Percentiles rank a stretch among this genome's conserved stretches.
These are phyloP conservation scores for Aurelia aurita DNA, from an alignment of 30 jellyfish, hydroid and myxozoan genomes.

Conservation along the genomic window DNA sequence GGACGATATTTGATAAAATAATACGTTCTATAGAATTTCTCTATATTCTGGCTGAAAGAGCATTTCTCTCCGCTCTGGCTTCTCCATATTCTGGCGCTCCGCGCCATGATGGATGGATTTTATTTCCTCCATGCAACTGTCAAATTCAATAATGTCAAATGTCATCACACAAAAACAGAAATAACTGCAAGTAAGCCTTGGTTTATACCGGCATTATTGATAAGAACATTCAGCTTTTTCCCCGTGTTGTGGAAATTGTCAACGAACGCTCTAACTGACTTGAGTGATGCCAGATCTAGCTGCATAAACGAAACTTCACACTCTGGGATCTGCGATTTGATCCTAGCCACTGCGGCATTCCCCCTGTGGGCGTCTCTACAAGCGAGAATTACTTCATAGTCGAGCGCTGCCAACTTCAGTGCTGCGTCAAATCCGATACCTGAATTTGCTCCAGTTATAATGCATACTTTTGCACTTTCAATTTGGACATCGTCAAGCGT, in stretches of 20 bases:
- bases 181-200: too few relatives aligned
- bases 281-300: constrained; percentile 75
- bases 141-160: too few relatives aligned
- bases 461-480: constrained; percentile 67
- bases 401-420: constrained; percentile 80
- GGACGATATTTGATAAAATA: too few relatives aligned
- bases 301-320: constrained; percentile 84
- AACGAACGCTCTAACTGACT: constrained; percentile 66
- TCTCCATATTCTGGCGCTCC: too few relatives aligned
- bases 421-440: constrained; percentile 80
- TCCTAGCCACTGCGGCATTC: constrained; percentile 80
- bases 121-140: too few relatives aligned
- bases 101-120: too few relatives aligned
- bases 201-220: constrained; percentile 71
- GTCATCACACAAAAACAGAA: too few relatives aligned
- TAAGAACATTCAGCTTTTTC: constrained; percentile 59
- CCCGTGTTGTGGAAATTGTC: constrained; percentile 80
- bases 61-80: too few relatives aligned
- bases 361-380: constrained; percentile 81
- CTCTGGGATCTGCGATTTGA: constrained; percentile 76
- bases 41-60: too few relatives aligned
- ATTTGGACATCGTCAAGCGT: constrained; percentile 62
- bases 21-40: too few relatives aligned
- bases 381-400: constrained; percentile 71
- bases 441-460: constrained; percentile 74